Base-by-base conservation (phyloP, 2,888 invertebrate species). In the Opisthograptis luteolata region DNA sequence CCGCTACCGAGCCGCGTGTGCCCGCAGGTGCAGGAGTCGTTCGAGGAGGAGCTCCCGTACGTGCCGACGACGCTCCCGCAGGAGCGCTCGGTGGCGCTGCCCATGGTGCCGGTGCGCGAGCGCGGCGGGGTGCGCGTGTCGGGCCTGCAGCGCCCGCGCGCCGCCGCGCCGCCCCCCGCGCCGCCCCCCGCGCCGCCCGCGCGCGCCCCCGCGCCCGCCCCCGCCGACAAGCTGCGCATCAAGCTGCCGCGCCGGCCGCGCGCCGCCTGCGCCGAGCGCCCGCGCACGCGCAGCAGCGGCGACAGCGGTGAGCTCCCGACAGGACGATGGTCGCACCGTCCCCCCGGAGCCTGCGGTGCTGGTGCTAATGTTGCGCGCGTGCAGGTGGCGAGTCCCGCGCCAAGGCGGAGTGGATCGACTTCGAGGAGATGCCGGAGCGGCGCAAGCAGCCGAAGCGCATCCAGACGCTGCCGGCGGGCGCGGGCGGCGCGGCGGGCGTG, bases 61-160 rank as follows among this genome's bases (percentile, higher is more conserved):
- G 94, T 97, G 70, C 97, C 97, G 46, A 97, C 97, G n/a, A 97
- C 97, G 43, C 86, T 97, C 72, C 97, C 97, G 12, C 92, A 94
- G 76, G 97, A 97, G 85, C 93, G 97, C 57, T 94, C 96, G 9
- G 93, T 95, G 55, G 96, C 95, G 15, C 87, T 96, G 60, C 95
- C 96, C 10, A 94, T 97, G 70, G 93, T 97, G 58, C 96, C 97
- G 14, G 93, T 96, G 65, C 80, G 70, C 79, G 93, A 71, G 63
- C 88, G 87, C 59, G 81, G 69, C 66, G 82, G 67, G 46, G 83
- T 79, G 59, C 71, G 63, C 43, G 76, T 79, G 58, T 70, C 79
- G 37, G 70, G 95, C 27, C 88, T 82, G 56, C 73, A 76, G 67
- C 70, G 84, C 5, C 82, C 96, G 37, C 96, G 59, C 87, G 96